phyloP scores from a whole-genome alignment of 2,888 invertebrate species.

The Willowsia nigromaculata region DNA sequence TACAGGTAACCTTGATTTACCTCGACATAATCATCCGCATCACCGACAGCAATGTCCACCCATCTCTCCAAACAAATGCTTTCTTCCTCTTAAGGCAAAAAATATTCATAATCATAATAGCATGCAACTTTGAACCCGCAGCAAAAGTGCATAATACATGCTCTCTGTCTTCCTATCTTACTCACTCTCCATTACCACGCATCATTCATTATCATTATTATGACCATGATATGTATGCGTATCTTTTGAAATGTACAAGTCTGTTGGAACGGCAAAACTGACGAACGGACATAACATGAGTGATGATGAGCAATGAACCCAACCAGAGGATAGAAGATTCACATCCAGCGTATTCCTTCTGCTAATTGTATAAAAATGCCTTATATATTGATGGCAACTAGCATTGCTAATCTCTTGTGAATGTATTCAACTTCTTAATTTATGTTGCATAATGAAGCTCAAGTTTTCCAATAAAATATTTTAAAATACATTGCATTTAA shows the following conservation, averaged over 20 bases:
- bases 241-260: not conserved
- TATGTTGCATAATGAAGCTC: not conserved
- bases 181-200: conserved; percentile 6
- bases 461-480: too few relatives aligned
- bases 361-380: not conserved
- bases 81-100: conserved; percentile 52
- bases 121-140: not conserved
- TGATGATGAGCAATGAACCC: not conserved
- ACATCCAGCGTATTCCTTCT: not conserved
- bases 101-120: conserved; percentile 1
- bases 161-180: not conserved
- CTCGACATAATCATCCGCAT: conserved; percentile 34
- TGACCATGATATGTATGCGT: conserved; percentile 21
- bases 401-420: not conserved
- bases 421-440: not conserved
- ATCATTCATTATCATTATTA: conserved; percentile 41
- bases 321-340: not conserved
- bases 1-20: conserved; percentile 66
- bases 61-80: not conserved
- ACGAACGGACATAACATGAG: not conserved
- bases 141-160: conserved; percentile 4
- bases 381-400: too few relatives aligned
- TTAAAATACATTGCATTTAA: too few relatives aligned
- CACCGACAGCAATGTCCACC: not conserved
- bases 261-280: not conserved